These are phyloP conservation scores for Sepiola atlantica DNA, from an alignment of 2,888 invertebrate species.

Conservation along the genomic window DNA sequence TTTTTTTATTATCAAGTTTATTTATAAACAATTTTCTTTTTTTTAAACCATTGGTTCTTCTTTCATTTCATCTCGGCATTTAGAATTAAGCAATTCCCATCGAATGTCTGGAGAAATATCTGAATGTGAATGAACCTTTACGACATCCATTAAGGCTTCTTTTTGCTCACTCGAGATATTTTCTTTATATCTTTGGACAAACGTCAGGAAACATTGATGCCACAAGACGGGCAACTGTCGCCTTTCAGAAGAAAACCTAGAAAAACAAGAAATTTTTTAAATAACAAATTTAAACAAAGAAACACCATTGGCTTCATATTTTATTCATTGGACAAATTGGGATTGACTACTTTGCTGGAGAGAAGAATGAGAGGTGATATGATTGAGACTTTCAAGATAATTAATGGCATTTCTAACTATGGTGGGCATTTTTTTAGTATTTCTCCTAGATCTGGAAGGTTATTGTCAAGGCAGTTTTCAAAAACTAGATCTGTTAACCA, in stretches of 20 bases:
- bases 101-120: slow-evolving; percentile 88
- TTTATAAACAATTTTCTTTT: background rate
- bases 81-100: slow-evolving; percentile 87
- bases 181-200: slow-evolving; percentile 95
- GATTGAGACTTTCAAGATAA: no score
- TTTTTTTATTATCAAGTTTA: background rate
- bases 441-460: no score
- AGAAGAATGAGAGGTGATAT: no score
- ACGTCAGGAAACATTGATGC: slow-evolving; percentile 95
- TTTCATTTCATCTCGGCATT: slow-evolving; percentile 81
- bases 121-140: slow-evolving; percentile 82
- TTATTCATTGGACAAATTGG: no score
- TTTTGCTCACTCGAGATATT: slow-evolving; percentile 95
- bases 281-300: background rate
- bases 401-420: no score
- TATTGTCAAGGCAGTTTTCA: no score
- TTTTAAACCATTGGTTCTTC: background rate
- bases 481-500: no score
- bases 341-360: no score
- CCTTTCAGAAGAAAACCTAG: slow-evolving; percentile 87
- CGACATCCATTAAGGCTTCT: slow-evolving; percentile 86
- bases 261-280: slow-evolving; percentile 54
- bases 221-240: slow-evolving; percentile 94
- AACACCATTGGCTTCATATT: background rate
- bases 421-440: no score